These are phyloP conservation scores for Chelonus formosanus DNA, from an alignment of 2,888 invertebrate species.

Conservation along the genomic window DNA sequence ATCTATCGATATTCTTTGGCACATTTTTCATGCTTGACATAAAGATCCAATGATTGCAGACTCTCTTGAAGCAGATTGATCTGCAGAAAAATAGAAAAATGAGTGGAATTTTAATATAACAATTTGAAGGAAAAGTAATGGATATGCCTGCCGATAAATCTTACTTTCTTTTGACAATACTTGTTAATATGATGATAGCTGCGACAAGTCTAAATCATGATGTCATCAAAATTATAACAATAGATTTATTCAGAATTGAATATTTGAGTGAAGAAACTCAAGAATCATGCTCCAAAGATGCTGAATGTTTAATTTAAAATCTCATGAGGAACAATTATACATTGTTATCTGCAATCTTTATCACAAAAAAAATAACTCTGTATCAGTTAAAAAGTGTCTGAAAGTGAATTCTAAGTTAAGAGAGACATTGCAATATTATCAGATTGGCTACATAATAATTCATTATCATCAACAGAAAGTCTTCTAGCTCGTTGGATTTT, in stretches of 20 bases:
- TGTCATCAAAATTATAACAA: constrained; percentile 73
- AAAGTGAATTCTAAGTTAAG: constrained; percentile 74
- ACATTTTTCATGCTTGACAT: constrained; percentile 73
- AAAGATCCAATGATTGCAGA: constrained; percentile 66
- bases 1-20: constrained; percentile 71
- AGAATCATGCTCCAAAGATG: constrained; percentile 78
- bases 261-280: constrained; percentile 75
- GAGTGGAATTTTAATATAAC: constrained; percentile 67
- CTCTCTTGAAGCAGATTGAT: constrained; percentile 41
- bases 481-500: constrained; percentile 76
- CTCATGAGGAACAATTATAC: constrained; percentile 76
- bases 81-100: constrained; percentile 63
- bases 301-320: constrained; percentile 76
- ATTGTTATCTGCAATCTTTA: constrained; percentile 74
- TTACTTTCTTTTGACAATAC: constrained; percentile 79
- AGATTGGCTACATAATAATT: constrained; percentile 73
- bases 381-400: constrained; percentile 72
- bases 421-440: constrained; percentile 73
- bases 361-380: constrained; percentile 69
- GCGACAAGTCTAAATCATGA: constrained; percentile 70
- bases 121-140: constrained; percentile 74
- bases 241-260: constrained; percentile 79
- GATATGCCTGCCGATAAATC: constrained; percentile 76
- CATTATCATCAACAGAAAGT: constrained; percentile 71
- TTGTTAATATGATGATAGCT: constrained; percentile 81